phyloP scores from a whole-genome alignment of 2,797 vertebrate species.

The Ibycter americanus region DNA sequence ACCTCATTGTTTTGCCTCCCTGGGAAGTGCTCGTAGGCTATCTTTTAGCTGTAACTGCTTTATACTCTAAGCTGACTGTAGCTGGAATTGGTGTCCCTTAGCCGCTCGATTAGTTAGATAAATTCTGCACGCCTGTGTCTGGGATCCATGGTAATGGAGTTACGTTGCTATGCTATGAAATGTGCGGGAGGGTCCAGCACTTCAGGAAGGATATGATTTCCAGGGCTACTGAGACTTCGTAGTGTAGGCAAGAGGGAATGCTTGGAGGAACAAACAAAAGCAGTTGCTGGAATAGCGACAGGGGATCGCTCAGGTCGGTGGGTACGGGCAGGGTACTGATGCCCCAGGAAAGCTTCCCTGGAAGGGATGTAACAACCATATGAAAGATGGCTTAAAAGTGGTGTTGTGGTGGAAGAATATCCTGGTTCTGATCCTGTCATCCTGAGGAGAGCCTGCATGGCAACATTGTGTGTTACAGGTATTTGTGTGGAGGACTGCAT shows the following conservation, averaged over 20 bases:
- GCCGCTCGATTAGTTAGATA: constrained; percentile 19
- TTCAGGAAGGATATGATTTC: constrained; percentile 11
- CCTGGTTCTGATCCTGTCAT: not conserved
- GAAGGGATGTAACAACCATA: not conserved
- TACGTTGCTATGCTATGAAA: constrained; percentile 59
- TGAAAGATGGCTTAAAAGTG: not conserved
- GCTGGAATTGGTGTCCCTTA: constrained; percentile 32
- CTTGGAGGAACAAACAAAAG: not conserved
- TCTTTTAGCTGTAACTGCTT: constrained; percentile 1
- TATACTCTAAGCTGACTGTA: not conserved
- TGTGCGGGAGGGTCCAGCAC: not conserved
- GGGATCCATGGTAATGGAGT: constrained; percentile 65
- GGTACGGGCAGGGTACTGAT: not conserved
- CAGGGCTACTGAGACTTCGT: constrained; percentile 1
- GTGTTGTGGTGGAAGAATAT: not conserved
- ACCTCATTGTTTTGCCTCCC: not conserved
- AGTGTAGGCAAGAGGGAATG: constrained; percentile 2
- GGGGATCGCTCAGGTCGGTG: not conserved
- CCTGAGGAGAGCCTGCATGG: not conserved
- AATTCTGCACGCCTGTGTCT: constrained; percentile 35
- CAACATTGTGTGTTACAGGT: not conserved
- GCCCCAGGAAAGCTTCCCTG: not conserved
- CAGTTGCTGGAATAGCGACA: not conserved
- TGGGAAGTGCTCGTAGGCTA: not conserved
- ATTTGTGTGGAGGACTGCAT: not conserved